These are phyloP conservation scores for Caenorhabditis sp. DNA, from an alignment of 2,888 invertebrate species.

Conservation along the genomic window DNA sequence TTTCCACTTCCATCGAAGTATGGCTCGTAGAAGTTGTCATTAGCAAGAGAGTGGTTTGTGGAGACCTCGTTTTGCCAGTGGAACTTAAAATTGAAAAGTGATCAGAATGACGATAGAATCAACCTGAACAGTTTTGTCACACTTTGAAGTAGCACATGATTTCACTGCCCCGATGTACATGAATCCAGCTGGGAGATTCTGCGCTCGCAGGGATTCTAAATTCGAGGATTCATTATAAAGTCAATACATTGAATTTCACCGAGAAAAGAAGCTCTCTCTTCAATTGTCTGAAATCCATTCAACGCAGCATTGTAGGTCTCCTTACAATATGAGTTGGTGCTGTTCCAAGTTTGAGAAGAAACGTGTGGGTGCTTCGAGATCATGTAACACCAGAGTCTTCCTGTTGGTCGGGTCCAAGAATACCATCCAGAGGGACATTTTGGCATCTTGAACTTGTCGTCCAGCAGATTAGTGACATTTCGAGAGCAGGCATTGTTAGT, in stretches of 20 bases:
- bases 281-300: slow-evolving; percentile 29
- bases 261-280: slow-evolving; percentile 15
- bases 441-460: background rate
- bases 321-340: background rate
- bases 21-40: slow-evolving; percentile 18
- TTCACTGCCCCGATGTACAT: background rate
- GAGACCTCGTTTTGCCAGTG: slow-evolving; percentile 7
- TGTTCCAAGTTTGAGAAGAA: background rate
- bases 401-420: slow-evolving; percentile 24
- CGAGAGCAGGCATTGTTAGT: slow-evolving; percentile 1
- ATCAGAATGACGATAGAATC: background rate
- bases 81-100: slow-evolving; percentile 5
- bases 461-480: background rate
- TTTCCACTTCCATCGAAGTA: slow-evolving; percentile 13
- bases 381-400: slow-evolving; percentile 30
- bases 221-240: background rate
- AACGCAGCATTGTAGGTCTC: background rate
- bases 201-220: background rate
- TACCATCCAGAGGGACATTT: slow-evolving; percentile 13
- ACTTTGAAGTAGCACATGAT: background rate
- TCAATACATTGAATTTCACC: background rate
- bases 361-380: background rate
- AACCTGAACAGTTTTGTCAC: background rate
- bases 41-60: slow-evolving; percentile 8
- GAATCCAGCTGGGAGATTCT: background rate